Evolutionary conservation across 2,888 invertebrate species (phyloP).

Genomic region (Lacanobia wlatinum): DNA sequence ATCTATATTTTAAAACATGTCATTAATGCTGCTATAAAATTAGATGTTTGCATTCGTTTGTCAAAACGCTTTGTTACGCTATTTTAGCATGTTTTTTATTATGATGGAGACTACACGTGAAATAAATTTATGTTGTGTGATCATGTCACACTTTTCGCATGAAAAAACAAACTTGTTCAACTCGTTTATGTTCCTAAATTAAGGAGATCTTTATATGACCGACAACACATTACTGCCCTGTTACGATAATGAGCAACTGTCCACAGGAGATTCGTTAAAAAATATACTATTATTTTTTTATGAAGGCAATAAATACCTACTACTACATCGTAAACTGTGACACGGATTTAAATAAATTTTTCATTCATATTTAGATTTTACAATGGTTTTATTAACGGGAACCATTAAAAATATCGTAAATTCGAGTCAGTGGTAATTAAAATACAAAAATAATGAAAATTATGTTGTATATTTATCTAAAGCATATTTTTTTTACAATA

Average conservation of each 20-base stretch:
- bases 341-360: conserved; percentile 59
- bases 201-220: conserved; percentile 25
- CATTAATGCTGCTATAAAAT: conserved; percentile 44
- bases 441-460: conserved; percentile 41
- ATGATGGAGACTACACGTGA: conserved; percentile 7
- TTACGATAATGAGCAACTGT: conserved; percentile 46
- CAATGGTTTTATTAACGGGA: conserved; percentile 48
- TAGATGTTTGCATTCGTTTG: conserved; percentile 27
- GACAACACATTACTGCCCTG: conserved; percentile 31
- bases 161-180: conserved; percentile 43
- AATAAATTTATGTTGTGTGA: conserved; percentile 18
- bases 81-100: conserved; percentile 20
- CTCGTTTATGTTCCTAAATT: conserved; percentile 44
- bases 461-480: conserved; percentile 13
- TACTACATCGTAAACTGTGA: conserved; percentile 53
- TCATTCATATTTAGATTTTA: conserved; percentile 60
- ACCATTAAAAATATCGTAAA: conserved; percentile 48
- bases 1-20: conserved; percentile 48
- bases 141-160: conserved; percentile 24
- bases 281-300: conserved; percentile 49
- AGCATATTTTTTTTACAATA: conserved; percentile 20
- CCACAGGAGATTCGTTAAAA: conserved; percentile 43
- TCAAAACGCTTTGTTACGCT: conserved; percentile 6
- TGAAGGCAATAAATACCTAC: conserved; percentile 51
- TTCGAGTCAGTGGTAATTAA: conserved; percentile 42